phyloP scores from a whole-genome alignment of 2,113 vertebrate species.

The Balaenoptera acutorostrata region DNA sequence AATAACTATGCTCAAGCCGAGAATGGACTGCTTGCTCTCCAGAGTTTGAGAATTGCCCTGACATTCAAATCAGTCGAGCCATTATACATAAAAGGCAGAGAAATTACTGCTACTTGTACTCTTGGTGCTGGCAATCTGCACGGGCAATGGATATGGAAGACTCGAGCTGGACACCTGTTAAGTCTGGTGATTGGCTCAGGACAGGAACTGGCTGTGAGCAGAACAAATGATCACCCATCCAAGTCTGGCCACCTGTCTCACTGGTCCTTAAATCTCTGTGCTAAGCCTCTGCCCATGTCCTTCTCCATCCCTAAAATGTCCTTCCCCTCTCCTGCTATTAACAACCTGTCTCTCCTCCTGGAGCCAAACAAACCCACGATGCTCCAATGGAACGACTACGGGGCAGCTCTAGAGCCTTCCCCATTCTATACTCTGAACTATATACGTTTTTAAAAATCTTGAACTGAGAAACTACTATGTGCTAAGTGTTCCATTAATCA shows the following conservation, averaged over 20 bases:
- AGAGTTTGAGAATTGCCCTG: background rate
- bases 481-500: background rate
- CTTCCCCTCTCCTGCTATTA: background rate
- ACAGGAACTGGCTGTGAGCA: background rate
- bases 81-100: constrained; percentile 12
- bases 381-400: background rate
- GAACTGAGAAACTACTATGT: background rate
- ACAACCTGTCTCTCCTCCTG: background rate
- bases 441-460: background rate
- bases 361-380: fast-evolving
- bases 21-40: constrained; percentile 4
- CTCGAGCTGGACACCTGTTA: background rate
- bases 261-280: background rate
- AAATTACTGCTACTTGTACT: background rate
- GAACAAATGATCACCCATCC: background rate
- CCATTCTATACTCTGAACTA: background rate
- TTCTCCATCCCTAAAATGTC: background rate
- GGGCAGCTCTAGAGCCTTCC: background rate
- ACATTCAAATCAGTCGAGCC: constrained; percentile 33
- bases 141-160: background rate
- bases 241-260: background rate
- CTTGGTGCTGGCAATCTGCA: background rate
- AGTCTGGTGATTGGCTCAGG: background rate
- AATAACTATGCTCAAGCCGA: background rate
- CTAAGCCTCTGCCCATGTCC: background rate